Percentiles rank a stretch among this genome's conserved stretches.
phyloP scores from a whole-genome alignment of 2,888 invertebrate genomes.

The Hermodice carunculata region DNA sequence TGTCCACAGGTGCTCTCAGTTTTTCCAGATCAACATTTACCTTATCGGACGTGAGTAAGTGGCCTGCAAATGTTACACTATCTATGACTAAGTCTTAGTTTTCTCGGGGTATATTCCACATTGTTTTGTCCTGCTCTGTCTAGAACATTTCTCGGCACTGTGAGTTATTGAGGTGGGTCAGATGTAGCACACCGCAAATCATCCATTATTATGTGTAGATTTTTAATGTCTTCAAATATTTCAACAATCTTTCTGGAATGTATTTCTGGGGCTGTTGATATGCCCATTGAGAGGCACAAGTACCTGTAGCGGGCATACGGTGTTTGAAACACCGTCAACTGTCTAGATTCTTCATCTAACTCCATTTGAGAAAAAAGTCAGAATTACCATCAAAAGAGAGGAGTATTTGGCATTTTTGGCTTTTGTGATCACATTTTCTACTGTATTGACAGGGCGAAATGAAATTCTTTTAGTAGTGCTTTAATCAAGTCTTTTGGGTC shows the following conservation, averaged over 20 bases:
- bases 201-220: conserved; percentile 1
- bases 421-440: conserved; percentile 6
- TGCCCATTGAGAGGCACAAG: conserved; percentile 14
- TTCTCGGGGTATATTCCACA: too few relatives aligned
- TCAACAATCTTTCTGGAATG: neutral
- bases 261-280: conserved; percentile 14
- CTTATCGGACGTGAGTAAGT: too few relatives aligned
- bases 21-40: too few relatives aligned
- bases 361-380: neutral
- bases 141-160: too few relatives aligned
- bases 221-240: neutral
- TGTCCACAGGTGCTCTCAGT: conserved; percentile 17
- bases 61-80: too few relatives aligned
- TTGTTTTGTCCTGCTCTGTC: too few relatives aligned
- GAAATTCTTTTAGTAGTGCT: conserved; percentile 22
- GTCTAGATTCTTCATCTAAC: too few relatives aligned
- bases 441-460: conserved; percentile 17
- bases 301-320: conserved; percentile 9
- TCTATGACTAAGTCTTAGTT: too few relatives aligned
- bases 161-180: too few relatives aligned
- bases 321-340: too few relatives aligned
- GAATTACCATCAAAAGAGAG: neutral
- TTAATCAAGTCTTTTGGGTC: conserved; percentile 26
- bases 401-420: conserved; percentile 1
- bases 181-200: too few relatives aligned